Conservation (phyloP, 2,797 vertebrate genomes). For the Simalia tracyae region DNA sequence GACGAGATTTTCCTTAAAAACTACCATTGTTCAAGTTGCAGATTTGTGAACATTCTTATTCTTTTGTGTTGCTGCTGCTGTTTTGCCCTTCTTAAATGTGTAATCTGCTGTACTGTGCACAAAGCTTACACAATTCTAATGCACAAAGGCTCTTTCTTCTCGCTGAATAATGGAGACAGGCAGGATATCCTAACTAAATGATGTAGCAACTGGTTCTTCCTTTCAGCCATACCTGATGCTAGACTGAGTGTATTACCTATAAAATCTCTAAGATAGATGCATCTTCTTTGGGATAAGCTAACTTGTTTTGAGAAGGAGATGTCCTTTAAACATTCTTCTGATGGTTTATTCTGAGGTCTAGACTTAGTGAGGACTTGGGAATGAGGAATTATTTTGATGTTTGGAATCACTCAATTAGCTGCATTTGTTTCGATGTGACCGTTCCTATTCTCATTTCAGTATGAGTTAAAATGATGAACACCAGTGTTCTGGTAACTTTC, state of each 20-base stretch:
- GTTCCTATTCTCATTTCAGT: background rate
- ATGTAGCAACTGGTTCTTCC: background rate
- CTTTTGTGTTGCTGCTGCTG: background rate
- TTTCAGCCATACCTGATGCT: background rate
- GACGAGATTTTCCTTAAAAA: conserved; percentile 2
- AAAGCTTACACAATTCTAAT: background rate
- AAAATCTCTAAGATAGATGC: background rate
- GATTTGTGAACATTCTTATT: background rate
- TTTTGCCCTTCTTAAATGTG: background rate
- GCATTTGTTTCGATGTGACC: background rate
- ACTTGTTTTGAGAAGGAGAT: background rate
- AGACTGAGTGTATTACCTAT: background rate
- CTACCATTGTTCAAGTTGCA: background rate
- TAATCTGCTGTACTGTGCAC: background rate
- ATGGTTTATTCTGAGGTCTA: background rate
- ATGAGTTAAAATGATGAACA: background rate
- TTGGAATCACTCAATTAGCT: background rate
- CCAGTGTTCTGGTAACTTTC: background rate
- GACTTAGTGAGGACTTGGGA: background rate
- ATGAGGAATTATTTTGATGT: background rate
- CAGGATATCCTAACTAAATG: too few species aligned
- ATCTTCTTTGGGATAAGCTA: background rate
- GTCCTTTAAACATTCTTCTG: background rate
- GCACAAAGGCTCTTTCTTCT: background rate
- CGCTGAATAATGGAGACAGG: background rate